Percentiles rank a stretch among this genome's conserved stretches.
Conservation (phyloP, 2,113 vertebrate species). For the Lanius collurio region DNA sequence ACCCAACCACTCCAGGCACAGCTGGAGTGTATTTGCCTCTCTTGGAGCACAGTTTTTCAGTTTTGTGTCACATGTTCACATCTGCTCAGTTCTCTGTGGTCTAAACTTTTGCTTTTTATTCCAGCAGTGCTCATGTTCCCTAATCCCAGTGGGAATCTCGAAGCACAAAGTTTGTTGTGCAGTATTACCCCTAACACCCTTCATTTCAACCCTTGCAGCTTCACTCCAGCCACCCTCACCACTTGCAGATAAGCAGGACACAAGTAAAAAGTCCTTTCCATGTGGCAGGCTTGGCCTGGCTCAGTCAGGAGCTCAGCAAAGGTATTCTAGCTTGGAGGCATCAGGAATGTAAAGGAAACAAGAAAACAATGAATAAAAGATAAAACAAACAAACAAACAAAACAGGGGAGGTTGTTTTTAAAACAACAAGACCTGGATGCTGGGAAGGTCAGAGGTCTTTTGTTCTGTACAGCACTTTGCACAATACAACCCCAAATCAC, state of each 20-base stretch:
- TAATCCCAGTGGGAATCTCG: not conserved
- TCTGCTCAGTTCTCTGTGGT: not conserved
- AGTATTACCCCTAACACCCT: not conserved
- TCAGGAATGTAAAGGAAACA: not conserved
- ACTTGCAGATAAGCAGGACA: not conserved
- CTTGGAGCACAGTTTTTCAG: not conserved
- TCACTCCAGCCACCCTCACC: not conserved
- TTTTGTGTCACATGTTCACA: not conserved
- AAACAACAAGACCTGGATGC: not conserved
- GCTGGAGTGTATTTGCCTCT: not conserved
- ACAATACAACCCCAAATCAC: not conserved
- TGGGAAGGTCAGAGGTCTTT: slow-evolving; percentile 19
- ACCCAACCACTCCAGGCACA: not conserved
- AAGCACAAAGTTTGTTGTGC: not conserved
- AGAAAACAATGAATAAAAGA: not conserved
- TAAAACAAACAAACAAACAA: not conserved
- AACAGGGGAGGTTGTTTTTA: not conserved
- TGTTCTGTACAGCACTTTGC: not conserved
- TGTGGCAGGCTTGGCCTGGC: not conserved
- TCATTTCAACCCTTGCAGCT: not conserved
- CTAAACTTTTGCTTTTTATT: not conserved
- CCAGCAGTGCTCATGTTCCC: not conserved
- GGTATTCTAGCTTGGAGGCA: slow-evolving; percentile 5
- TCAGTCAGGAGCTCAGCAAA: not conserved
- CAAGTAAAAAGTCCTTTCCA: not conserved